These are phyloP conservation scores for Drosophila paramelanica DNA, from an alignment of 2,888 invertebrate genomes.

Conservation along the genomic window DNA sequence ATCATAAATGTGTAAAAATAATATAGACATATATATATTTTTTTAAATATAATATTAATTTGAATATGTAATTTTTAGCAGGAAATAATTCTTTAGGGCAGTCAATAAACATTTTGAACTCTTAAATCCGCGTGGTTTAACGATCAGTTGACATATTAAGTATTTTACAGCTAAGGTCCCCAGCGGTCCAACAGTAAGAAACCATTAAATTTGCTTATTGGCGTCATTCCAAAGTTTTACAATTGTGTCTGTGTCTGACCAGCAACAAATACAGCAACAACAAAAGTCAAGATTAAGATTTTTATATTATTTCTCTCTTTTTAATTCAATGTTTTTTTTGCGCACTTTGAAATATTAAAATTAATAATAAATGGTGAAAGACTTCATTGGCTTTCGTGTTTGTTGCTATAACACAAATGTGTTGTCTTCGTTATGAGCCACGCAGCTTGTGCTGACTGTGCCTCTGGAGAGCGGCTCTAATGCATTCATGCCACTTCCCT, in stretches of 20 bases:
- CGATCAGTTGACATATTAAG: constrained; percentile 17
- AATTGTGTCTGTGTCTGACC: neutral
- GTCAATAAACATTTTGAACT: neutral
- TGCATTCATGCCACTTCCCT: constrained; percentile 19
- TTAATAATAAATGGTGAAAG: constrained; percentile 72
- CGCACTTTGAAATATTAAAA: constrained; percentile 74
- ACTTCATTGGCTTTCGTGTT: constrained; percentile 47
- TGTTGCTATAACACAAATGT: constrained; percentile 43
- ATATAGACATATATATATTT: no score
- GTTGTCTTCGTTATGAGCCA: constrained; percentile 49
- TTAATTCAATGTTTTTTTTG: constrained; percentile 12
- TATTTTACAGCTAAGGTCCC: constrained; percentile 15
- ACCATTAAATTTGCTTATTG: constrained; percentile 24
- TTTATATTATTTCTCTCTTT: constrained; percentile 4
- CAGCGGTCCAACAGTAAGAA: constrained; percentile 1
- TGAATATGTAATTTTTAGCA: neutral
- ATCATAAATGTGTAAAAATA: no score
- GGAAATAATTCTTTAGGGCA: no score
- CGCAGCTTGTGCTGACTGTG: constrained; percentile 31
- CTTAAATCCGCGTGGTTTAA: neutral
- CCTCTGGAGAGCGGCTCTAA: constrained; percentile 11
- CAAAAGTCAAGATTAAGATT: constrained; percentile 7
- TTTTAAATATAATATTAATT: no score
- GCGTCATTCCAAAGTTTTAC: constrained; percentile 10
- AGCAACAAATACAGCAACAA: constrained; percentile 1